Conservation (phyloP, 2,113 vertebrate genomes). For the Muntiacus reevesi region DNA sequence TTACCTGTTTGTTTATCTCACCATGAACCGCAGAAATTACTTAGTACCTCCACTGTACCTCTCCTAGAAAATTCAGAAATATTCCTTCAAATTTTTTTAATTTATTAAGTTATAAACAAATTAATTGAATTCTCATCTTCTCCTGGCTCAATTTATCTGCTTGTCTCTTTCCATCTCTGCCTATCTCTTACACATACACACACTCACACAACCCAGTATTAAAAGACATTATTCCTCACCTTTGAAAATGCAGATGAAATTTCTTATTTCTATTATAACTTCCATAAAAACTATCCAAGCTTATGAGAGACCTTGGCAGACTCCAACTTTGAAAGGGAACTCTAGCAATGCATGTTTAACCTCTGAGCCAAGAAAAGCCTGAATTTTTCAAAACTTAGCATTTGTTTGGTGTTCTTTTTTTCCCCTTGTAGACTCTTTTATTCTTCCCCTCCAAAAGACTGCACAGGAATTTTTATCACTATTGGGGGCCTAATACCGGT, state of each 20-base stretch:
- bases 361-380: constrained; percentile 67
- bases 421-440: neutral
- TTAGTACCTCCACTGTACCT: constrained; percentile 69
- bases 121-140: constrained; percentile 67
- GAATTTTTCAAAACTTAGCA: constrained; percentile 67
- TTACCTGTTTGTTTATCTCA: constrained; percentile 77
- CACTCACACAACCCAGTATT: neutral
- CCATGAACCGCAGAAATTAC: constrained; percentile 62
- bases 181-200: neutral
- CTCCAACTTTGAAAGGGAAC: constrained; percentile 66
- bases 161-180: neutral
- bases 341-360: constrained; percentile 71
- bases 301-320: constrained; percentile 70
- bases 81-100: constrained; percentile 71
- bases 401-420: constrained; percentile 12
- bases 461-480: constrained; percentile 65
- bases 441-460: neutral
- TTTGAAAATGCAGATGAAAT: constrained; percentile 76
- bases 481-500: constrained; percentile 56
- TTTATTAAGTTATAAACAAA: constrained; percentile 74
- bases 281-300: constrained; percentile 63
- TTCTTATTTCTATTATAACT: constrained; percentile 74
- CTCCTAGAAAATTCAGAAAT: constrained; percentile 66
- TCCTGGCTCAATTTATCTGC: neutral
- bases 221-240: neutral